These are phyloP conservation scores for Tiaroga cobitis DNA, from an alignment of 2,797 vertebrate species.

Conservation along the genomic window DNA sequence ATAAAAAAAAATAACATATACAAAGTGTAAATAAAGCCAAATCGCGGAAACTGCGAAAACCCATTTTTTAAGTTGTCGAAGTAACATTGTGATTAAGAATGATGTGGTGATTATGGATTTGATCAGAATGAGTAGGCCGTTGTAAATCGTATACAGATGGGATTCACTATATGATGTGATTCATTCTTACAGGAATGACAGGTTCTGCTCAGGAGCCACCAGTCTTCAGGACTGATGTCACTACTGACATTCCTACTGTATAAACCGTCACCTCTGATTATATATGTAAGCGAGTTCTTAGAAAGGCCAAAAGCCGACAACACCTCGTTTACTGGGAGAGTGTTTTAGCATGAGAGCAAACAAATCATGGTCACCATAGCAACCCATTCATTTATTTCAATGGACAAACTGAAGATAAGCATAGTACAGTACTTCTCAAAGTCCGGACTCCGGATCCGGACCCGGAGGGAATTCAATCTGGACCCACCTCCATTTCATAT, in stretches of 20 bases:
- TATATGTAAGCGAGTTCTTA: not conserved
- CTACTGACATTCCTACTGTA: not conserved
- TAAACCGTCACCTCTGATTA: not conserved
- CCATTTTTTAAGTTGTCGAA: not conserved
- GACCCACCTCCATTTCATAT: too few species aligned
- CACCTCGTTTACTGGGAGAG: not conserved
- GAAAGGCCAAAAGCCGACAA: not conserved
- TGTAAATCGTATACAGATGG: not conserved
- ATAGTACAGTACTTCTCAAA: too few species aligned
- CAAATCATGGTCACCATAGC: not conserved
- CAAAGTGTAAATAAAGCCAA: too few species aligned
- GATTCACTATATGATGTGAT: not conserved
- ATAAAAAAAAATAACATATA: too few species aligned
- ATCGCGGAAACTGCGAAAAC: too few species aligned
- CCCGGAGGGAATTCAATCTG: too few species aligned
- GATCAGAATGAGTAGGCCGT: not conserved
- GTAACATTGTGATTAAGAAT: not conserved
- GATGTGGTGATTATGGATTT: not conserved
- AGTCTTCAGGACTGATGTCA: slow-evolving; percentile 5
- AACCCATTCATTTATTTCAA: not conserved
- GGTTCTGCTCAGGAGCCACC: not conserved
- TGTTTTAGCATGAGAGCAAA: not conserved
- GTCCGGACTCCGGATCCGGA: too few species aligned
- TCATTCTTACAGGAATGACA: not conserved
- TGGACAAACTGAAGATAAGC: not conserved